Evolutionary conservation across 2,113 vertebrate species (phyloP), one percentile per base, ranked within the genome.

Genomic region (Parotia lawesii): DNA sequence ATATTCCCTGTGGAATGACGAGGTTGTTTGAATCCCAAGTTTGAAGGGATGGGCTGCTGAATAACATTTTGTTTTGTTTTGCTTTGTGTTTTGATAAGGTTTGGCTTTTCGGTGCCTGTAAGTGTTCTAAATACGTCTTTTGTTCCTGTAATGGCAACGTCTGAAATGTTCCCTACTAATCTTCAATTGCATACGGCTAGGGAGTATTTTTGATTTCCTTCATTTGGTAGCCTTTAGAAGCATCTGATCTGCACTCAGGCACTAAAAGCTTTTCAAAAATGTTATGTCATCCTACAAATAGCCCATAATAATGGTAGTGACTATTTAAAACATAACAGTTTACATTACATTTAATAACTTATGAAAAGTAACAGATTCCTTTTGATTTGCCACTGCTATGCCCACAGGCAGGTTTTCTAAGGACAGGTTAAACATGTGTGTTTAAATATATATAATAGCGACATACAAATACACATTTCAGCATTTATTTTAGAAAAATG

Each of bases 11-110:
- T 76, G 93, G 71, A 77, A 91, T 69, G 53, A 75, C 19, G 45
- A 71, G 18, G 18, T 62, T 64, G 56, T 85, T 56, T 5, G 8
- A 85, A 83, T 74, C 54, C 69, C 77, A 85, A 40, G 50, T 70
- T 91, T 74, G 80, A 86, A 93, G 61, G 75, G 66, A 87, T 77
- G 70, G 81, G 96, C 77, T 93, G 77, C 92, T 71, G 50, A 9
- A 6, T 78, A 61, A 57, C 15, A 28, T 33, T 84, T 77, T 21
- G 47, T 82, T 93, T 85, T 65, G 47, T 61, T 92, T 89, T 85
- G 10, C 35, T 69, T 66, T 74, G 11, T 78, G 31, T 85, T 87
- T 94, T 71, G 31, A 48, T 50, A 88, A 62, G 16, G 11, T 60
- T 83, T 87, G 67, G 15, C 10, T 69, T 87, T 76, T 69, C 0